phyloP scores from a whole-genome alignment of 2,113 vertebrate genomes.

The Petromus typicus region DNA sequence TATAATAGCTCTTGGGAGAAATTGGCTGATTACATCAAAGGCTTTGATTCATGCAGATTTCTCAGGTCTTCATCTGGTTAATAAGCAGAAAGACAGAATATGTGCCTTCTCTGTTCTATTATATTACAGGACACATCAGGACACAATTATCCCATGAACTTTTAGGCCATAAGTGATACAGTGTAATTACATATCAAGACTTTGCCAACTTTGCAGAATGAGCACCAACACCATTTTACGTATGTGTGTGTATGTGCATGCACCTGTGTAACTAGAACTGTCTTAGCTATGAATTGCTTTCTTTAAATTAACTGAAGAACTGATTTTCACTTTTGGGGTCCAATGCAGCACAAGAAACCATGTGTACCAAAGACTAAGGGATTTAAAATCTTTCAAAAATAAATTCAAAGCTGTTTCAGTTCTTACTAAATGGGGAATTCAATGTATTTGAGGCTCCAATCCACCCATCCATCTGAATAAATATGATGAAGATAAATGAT shows the following conservation, averaged over 20 bases:
- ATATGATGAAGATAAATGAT: not conserved
- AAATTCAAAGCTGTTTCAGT: not conserved
- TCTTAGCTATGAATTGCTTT: constrained; percentile 1
- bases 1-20: not conserved
- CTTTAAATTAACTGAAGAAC: not conserved
- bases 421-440: not conserved
- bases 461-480: not conserved
- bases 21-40: constrained; percentile 75
- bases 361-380: not conserved
- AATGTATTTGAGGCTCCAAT: not conserved
- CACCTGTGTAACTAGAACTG: not conserved
- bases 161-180: constrained; percentile 41
- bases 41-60: constrained; percentile 45
- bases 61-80: constrained; percentile 65
- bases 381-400: constrained; percentile 14
- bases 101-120: constrained; percentile 72
- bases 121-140: constrained; percentile 72
- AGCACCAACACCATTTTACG: not conserved
- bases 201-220: constrained; percentile 59
- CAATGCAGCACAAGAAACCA: not conserved
- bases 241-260: not conserved
- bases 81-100: constrained; percentile 63
- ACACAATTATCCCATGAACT: constrained; percentile 72
- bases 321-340: not conserved
- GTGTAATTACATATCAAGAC: constrained; percentile 70